Evolutionary conservation across 2,797 vertebrate species (phyloP), one percentile per base, ranked within the genome.

Genomic region (Chromis chromis): DNA sequence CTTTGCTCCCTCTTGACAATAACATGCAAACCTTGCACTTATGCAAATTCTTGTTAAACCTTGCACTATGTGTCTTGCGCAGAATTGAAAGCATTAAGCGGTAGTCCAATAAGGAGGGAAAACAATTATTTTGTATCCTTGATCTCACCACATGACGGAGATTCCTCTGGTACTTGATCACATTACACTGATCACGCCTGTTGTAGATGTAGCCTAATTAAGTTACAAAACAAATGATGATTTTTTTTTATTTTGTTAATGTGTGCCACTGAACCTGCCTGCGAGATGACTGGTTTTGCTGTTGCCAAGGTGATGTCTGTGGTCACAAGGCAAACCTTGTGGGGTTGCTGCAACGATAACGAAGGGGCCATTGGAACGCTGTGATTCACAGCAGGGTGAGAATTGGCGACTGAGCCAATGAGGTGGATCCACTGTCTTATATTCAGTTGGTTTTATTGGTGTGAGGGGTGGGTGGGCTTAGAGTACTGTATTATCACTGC

Each of bases 1-100:
- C 81, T 88, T 91, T 79, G 80, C 81, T 88, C 89, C 92, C 92
- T 90, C 88, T 91, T 64, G 90, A 91, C 83, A 92, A 91, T 92
- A 93, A 93, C 91, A 81, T 88, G 90, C 90, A 90, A 79, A 74
- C 80, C 46, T 84, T 91, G 89, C 89, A 89, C 85, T 87, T 90
- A 91, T 91, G 92, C 90, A 94, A 89, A 91, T 84, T 91, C 91
- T 93, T 92, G 83, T 81, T 92, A 93, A 93, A 92, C 88, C 92
- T 91, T 85, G 89, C 90, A 88, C 90, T 90, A 82, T 82, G 74
- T 90, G 83, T 92, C 82, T 90, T 85, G 84, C 76, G 50, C 74
- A 81, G 70, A 87, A 86, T 65, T 57, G 66, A 89, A 83, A 63
- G 40, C 76, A 72, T 75, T 84, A 73, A 67, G 76, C 70, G 79